Base-by-base conservation (phyloP, 1,140 invertebrate species). In the Drosophila paulistorum region DNA sequence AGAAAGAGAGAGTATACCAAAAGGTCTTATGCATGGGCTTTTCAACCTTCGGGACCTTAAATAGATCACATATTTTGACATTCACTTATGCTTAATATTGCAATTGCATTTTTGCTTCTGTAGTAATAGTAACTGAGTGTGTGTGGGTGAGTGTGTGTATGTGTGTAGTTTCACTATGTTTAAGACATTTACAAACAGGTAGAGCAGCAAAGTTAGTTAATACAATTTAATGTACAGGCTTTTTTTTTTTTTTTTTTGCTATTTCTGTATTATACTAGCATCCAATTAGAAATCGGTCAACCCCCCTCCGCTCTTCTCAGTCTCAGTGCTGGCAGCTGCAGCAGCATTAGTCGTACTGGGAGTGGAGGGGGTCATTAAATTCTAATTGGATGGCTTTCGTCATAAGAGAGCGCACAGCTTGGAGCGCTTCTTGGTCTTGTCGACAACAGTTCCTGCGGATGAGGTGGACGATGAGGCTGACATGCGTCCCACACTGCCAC, bases 341-440 rank as follows among this genome's bases (percentile, higher is more conserved):
- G 30, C 30, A 30, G 30, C 30, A 30, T 30, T 30, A 30, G 5
- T 9, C 9, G 35, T 37, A 51, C 45, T 51, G 45, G 45, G 45
- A 51, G 55, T 81, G 67, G 84, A 82, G 81, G 89, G 77, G 73
- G 89, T 91, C 84, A 74, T 63, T 71, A 90, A 81, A 86, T 90
- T 91, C 90, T 91, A 91, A 91, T 91, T 91, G 68, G 90, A 91
- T 26, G 90, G 84, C 67, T 91, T 91, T 90, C 90, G 91, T 92
- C 91, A 92, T 90, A 92, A 91, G 4, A 92, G 74, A 35, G 90
- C 77, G 62, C 91, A 92, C 58, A 92, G 61, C 72, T 92, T 92
- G 65, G 91, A 92, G 11, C 91, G 90, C 59, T 92, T 92, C 65
- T 92, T 92, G 42, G 75, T 80, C 66, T 92, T 92, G 63, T 92